Evolutionary conservation across 2,113 vertebrate species (phyloP).

Genomic region (Gymnorhina tibicen): DNA sequence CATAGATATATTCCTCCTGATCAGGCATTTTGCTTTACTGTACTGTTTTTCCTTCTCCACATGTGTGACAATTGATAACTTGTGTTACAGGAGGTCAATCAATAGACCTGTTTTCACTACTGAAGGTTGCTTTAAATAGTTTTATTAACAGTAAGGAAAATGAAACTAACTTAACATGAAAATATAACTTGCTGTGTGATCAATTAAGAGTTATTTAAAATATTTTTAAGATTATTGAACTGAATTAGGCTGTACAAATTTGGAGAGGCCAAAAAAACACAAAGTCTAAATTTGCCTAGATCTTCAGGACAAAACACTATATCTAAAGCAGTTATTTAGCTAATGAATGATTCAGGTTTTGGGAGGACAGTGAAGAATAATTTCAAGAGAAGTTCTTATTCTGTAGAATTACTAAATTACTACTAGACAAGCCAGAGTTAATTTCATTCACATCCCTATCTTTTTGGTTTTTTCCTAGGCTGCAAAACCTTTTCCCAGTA

Average conservation of each 20-base stretch:
- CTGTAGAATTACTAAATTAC: background rate
- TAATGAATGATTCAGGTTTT: background rate
- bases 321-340: background rate
- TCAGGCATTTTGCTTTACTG: background rate
- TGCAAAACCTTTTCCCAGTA: background rate
- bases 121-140: background rate
- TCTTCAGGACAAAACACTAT: background rate
- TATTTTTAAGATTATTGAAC: background rate
- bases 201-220: background rate
- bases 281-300: background rate
- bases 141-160: background rate
- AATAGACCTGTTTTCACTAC: background rate
- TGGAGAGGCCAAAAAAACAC: accelerated
- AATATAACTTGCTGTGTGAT: background rate
- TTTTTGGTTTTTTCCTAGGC: background rate
- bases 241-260: background rate
- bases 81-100: background rate
- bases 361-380: background rate
- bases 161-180: background rate
- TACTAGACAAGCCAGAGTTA: background rate
- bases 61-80: background rate
- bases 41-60: background rate
- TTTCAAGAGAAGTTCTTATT: background rate
- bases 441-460: background rate
- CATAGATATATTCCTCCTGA: background rate